phyloP scores from a whole-genome alignment of 2,113 vertebrate genomes.

The Eptatretus burgeri region DNA sequence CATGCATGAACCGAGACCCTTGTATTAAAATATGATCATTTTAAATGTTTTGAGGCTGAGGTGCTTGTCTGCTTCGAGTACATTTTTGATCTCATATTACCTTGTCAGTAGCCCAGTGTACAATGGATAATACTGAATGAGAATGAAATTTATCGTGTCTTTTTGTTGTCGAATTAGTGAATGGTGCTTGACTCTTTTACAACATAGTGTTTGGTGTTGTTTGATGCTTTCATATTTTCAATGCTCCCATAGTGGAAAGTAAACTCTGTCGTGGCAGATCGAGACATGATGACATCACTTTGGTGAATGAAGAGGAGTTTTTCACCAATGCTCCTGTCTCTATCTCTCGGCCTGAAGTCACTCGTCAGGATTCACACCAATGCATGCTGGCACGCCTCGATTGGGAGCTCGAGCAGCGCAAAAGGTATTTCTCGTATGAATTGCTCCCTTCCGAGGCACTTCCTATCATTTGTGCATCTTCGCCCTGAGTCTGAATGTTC shows the following conservation, averaged over 20 bases:
- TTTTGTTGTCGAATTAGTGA: too few relatives aligned
- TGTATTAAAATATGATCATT: too few relatives aligned
- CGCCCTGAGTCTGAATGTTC: background rate
- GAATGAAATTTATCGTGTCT: too few relatives aligned
- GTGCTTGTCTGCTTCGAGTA: too few relatives aligned
- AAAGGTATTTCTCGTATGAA: constrained; percentile 28
- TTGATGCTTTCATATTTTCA: too few relatives aligned
- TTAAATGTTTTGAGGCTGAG: too few relatives aligned
- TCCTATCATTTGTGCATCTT: background rate
- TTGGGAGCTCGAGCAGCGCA: constrained; percentile 93
- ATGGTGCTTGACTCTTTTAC: too few relatives aligned
- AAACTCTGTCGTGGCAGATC: constrained; percentile 25
- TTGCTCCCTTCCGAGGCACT: background rate
- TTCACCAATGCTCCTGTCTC: constrained; percentile 44
- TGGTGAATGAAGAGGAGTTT: constrained; percentile 65
- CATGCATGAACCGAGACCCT: too few relatives aligned
- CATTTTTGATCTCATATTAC: too few relatives aligned
- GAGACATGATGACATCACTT: constrained; percentile 77
- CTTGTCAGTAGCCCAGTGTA: too few relatives aligned
- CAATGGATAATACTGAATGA: too few relatives aligned
- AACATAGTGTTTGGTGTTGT: too few relatives aligned
- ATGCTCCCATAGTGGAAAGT: background rate
- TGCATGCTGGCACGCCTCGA: constrained; percentile 76
- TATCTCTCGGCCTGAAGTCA: constrained; percentile 46
- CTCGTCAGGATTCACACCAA: constrained; percentile 52